Conservation (phyloP, 2,113 vertebrate species). For the Chunga burmeisteri region DNA sequence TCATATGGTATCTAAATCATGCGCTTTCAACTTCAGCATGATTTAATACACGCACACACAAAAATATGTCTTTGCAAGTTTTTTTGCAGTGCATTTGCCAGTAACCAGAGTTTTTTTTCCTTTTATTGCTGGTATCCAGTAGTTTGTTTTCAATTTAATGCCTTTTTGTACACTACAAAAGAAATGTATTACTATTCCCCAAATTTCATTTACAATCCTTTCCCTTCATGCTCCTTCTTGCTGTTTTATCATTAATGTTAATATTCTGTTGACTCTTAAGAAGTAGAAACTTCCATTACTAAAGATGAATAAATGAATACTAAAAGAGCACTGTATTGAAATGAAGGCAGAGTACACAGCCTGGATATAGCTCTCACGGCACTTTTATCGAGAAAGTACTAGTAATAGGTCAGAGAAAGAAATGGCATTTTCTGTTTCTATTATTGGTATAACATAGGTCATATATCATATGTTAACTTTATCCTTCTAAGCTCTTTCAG, state of each 20-base stretch:
- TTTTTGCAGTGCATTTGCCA: not conserved
- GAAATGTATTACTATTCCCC: not conserved
- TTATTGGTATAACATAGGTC: not conserved
- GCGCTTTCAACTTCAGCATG: not conserved
- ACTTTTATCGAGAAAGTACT: not conserved
- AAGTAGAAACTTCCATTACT: conserved; percentile 45
- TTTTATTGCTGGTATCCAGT: not conserved
- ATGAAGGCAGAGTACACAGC: not conserved
- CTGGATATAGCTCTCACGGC: not conserved
- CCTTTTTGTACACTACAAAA: not conserved
- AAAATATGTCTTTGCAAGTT: not conserved
- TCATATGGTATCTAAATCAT: not conserved
- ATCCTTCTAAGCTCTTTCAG: not conserved
- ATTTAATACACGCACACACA: not conserved
- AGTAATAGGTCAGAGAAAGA: not conserved
- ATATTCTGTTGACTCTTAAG: conserved; percentile 49
- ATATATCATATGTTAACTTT: not conserved
- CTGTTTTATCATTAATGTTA: conserved; percentile 59
- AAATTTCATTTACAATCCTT: conserved; percentile 48
- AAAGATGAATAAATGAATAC: conserved; percentile 67
- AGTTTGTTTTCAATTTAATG: not conserved
- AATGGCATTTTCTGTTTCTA: not conserved
- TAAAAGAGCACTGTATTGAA: conserved; percentile 37
- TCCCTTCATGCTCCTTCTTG: conserved; percentile 17
- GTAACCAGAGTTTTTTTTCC: not conserved